Base-by-base conservation (phyloP, 2,797 vertebrate genomes). In the Lacerta viridis region DNA sequence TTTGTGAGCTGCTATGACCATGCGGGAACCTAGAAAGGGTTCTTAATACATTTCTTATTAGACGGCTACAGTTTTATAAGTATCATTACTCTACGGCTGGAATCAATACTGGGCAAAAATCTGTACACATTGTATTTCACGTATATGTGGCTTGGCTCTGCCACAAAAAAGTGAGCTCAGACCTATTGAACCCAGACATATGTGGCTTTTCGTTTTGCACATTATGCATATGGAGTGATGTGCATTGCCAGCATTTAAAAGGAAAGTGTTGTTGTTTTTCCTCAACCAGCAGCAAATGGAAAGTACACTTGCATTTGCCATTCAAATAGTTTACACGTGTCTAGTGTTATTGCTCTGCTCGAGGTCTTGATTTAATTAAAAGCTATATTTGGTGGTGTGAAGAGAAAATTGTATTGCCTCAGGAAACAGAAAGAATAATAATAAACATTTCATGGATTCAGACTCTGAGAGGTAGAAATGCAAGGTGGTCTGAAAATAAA, bases 311-410 rank as follows among this genome's bases (percentile, higher is more conserved):
- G 33, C 29, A 66, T 59, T 55, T 85, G 25, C 1, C 41, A 0
- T 84, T 84, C 86, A 33, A 66, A 8, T 55, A 90, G 4, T 27
- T 91, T 88, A 55, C 20, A 91, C 71, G 74, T 69, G 15, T 36
- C 15, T 80, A 9, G 50, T 55, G 11, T 72, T 36, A 2, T 11
- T 77, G n/a, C 27, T 90, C 10, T 55, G 82, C 23, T 79, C 25
- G 17, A 91, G 82, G 33, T 43, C 33, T 78, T 75, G 20, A 68
- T 68, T 90, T 88, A 80, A 84, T 83, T 83, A 89, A 84, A 55
- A 87, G 36, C 25, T 77, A 1, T 27, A 84, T 13, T 41, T 64
- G 6, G 18, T 43, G 43, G 1, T 61, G 7, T 43, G 25, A 81
- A 74, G 27, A 17, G 17, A 64, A 74, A 2, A 41, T 17, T 46